Evolutionary conservation across 2,797 vertebrate species (phyloP), one percentile per base, ranked within the genome.

Genomic region (Neosalanx taihuensis): DNA sequence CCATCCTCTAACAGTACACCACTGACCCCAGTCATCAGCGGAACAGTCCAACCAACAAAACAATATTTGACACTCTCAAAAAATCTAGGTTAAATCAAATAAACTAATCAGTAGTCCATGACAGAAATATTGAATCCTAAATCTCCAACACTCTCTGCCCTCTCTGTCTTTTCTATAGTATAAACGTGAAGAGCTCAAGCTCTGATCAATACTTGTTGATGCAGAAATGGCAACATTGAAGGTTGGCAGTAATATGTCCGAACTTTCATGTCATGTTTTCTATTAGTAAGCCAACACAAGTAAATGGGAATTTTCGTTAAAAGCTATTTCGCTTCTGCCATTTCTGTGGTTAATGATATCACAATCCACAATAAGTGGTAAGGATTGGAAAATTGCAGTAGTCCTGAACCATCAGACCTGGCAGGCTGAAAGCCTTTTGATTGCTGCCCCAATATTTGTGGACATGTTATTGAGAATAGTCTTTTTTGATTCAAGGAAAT

Each of bases 211-310:
- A 72, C 81, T 82, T 71, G 76, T 77, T 86, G 81, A 86, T 78
- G 80, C 81, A 81, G 72, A 64, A 68, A 73, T 80, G 75, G 83
- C 78, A 73, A 76, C 31, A 62, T 49, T 57, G 81, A 69, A 78
- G 71, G 84, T 81, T 75, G 65, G 73, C 70, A 67, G 60, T 77
- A 81, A 77, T 81, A 76, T 80, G 62, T 64, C 61, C 56, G 73
- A 82, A 78, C 87, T 85, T 88, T 76, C 74, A 69, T 80, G 84
- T 85, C 81, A 84, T 78, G 74, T 85, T 88, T 89, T 84, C 77
- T 76, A 81, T 88, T 85, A 83, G 78, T 61, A 70, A 75, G 67
- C 64, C 65, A 67, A 58, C 56, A 66, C 61, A 64, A 20, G 41
- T 72, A 85, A 86, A 85, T 80, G 73, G 72, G 72, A 64, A 74